Evolutionary conservation across 2,113 vertebrate genomes (phyloP).

Genomic region (Zapus hudsonius): DNA sequence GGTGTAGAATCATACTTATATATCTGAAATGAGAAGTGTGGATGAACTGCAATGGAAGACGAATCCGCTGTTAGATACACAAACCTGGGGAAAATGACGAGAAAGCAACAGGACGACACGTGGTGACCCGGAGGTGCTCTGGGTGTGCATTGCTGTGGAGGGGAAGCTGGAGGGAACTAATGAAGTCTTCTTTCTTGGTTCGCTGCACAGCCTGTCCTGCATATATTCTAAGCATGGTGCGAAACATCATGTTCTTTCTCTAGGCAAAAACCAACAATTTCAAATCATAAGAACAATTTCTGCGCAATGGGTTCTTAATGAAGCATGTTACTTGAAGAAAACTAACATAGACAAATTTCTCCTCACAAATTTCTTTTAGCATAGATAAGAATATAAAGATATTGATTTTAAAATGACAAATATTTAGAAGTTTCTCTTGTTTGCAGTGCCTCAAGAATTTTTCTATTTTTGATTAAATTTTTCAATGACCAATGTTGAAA

Average conservation of each 20-base stretch:
- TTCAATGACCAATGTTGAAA: constrained; percentile 70
- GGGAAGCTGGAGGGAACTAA: neutral
- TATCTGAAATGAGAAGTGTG: constrained; percentile 29
- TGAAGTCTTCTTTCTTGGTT: neutral
- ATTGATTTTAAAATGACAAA: constrained; percentile 15
- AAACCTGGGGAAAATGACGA: neutral
- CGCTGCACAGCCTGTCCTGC: neutral
- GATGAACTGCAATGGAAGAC: neutral
- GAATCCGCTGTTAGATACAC: neutral
- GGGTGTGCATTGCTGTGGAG: neutral
- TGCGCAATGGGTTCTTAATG: neutral
- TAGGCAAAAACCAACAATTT: constrained; percentile 27
- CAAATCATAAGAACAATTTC: constrained; percentile 6
- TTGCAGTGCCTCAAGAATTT: constrained; percentile 43
- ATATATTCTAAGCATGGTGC: neutral
- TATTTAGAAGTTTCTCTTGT: constrained; percentile 71
- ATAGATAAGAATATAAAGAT: neutral
- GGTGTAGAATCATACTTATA: neutral
- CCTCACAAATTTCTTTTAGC: neutral
- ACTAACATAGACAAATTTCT: constrained; percentile 3
- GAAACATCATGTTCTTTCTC: neutral
- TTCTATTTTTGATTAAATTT: constrained; percentile 72
- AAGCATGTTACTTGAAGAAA: constrained; percentile 28
- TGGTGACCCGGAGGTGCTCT: neutral
- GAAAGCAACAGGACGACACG: neutral